Conservation (phyloP, 2,797 vertebrate species). For the Peromyscus melanophrys region DNA sequence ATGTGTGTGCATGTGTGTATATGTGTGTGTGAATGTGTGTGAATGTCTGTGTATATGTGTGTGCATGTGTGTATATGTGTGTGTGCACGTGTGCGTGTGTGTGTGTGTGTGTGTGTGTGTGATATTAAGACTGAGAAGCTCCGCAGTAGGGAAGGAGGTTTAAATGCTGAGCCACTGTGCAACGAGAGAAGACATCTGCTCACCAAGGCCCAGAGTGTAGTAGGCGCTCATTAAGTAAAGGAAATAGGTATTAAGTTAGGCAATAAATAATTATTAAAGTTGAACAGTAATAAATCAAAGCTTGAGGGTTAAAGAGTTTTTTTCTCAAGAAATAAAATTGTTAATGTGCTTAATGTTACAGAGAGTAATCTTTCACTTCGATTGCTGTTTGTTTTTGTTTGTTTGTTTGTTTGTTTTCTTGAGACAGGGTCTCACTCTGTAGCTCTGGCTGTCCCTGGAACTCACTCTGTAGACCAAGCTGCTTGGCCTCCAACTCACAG, state of each 20-base stretch:
- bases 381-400: not conserved
- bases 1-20: not conserved
- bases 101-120: not conserved
- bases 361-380: constrained; percentile 30
- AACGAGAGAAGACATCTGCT: not conserved
- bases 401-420: not conserved
- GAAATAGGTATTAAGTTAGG: constrained; percentile 26
- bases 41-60: not conserved
- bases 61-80: not conserved
- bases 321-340: not conserved
- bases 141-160: not conserved
- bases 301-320: not conserved
- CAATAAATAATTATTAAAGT: constrained; percentile 18
- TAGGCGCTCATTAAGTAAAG: constrained; percentile 32
- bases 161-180: not conserved
- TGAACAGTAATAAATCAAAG: constrained; percentile 15
- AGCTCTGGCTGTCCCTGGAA: not conserved
- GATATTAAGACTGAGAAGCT: constrained; percentile 7
- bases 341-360: not conserved
- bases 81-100: no score
- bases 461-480: not conserved
- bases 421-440: not conserved
- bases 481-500: not conserved
- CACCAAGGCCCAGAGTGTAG: not conserved
- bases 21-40: not conserved